Evolutionary conservation across 1,140 invertebrate genomes (phyloP).

Genomic region (Helicoverpa armigera): DNA sequence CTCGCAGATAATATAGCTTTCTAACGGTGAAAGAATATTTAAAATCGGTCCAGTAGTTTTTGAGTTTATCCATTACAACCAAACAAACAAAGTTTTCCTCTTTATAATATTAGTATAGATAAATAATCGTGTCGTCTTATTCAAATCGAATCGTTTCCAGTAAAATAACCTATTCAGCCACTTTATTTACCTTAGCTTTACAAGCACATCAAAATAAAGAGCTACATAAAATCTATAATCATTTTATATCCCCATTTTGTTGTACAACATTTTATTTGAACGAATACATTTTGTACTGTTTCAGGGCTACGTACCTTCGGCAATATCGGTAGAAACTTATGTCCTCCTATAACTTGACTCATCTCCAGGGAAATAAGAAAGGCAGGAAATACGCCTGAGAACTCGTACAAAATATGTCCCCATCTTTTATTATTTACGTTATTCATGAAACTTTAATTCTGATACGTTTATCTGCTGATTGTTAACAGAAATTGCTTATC

Average conservation of each 20-base stretch:
- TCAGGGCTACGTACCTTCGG: constrained; percentile 53
- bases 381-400: constrained; percentile 76
- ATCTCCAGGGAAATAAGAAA: constrained; percentile 83
- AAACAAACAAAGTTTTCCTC: too few relatives aligned
- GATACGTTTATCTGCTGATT: constrained; percentile 52
- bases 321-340: constrained; percentile 77
- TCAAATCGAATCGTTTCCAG: not conserved
- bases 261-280: constrained; percentile 23
- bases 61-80: too few relatives aligned
- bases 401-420: constrained; percentile 78
- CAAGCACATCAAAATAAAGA: constrained; percentile 4
- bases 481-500: constrained; percentile 38
- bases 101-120: too few relatives aligned
- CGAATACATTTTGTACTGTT: constrained; percentile 47
- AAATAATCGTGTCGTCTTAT: too few relatives aligned
- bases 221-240: constrained; percentile 14
- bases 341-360: constrained; percentile 77
- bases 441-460: constrained; percentile 59
- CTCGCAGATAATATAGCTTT: too few relatives aligned
- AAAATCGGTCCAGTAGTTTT: too few relatives aligned
- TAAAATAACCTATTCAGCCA: not conserved
- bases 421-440: constrained; percentile 72
- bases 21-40: too few relatives aligned
- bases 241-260: constrained; percentile 24
- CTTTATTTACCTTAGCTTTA: not conserved